Conservation (phyloP, 2,797 vertebrate genomes). For the Lagodon rhomboides region DNA sequence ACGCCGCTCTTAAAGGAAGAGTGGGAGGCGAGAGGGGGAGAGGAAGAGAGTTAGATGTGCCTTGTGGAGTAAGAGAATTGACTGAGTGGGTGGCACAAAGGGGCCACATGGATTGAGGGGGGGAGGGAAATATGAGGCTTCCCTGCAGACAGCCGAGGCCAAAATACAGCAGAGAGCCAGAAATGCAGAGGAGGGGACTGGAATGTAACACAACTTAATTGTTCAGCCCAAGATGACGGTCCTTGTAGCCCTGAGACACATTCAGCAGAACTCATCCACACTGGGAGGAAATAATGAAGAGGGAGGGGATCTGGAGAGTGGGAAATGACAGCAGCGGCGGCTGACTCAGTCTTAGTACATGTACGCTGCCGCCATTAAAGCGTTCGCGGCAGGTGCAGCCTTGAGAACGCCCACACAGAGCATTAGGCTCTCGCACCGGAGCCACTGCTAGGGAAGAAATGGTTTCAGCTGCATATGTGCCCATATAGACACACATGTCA, state of each 20-base stretch:
- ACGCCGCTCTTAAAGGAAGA: constrained; percentile 23
- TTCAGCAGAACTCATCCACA: constrained; percentile 40
- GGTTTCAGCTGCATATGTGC: constrained; percentile 23
- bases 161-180: constrained; percentile 34
- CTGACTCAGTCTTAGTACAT: constrained; percentile 53
- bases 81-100: constrained; percentile 60
- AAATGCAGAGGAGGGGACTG: constrained; percentile 38
- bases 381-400: constrained; percentile 68
- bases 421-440: constrained; percentile 46
- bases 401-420: constrained; percentile 50
- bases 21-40: constrained; percentile 37
- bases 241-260: constrained; percentile 49
- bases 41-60: constrained; percentile 27
- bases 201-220: constrained; percentile 54
- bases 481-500: constrained; percentile 14
- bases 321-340: constrained; percentile 32
- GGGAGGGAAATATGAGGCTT: constrained; percentile 33
- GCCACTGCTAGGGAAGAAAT: constrained; percentile 17
- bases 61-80: constrained; percentile 55
- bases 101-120: constrained; percentile 22
- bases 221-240: constrained; percentile 47
- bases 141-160: constrained; percentile 32
- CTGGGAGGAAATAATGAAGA: constrained; percentile 55
- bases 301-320: constrained; percentile 39
- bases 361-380: constrained; percentile 62